These are phyloP conservation scores for Eurypyga helias DNA, from an alignment of 2,113 vertebrate species.

Conservation along the genomic window DNA sequence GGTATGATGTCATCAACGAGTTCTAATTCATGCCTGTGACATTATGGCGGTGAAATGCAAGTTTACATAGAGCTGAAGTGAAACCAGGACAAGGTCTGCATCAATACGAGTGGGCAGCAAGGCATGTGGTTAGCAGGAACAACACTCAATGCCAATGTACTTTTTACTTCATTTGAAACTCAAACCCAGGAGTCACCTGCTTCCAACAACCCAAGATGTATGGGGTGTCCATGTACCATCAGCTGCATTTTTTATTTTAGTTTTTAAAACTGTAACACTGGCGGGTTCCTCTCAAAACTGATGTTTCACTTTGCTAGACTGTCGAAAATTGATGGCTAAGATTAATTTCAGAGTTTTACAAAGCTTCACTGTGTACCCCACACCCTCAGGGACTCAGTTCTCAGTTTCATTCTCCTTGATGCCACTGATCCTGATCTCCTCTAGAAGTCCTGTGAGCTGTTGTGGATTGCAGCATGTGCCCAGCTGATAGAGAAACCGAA, in stretches of 20 bases:
- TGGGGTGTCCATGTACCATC: not conserved
- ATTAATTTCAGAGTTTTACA: not conserved
- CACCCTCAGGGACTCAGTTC: not conserved
- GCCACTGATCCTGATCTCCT: not conserved
- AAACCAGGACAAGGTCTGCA: not conserved
- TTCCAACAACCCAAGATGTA: not conserved
- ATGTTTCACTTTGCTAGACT: not conserved
- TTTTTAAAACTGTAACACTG: not conserved
- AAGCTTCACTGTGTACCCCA: fast-evolving
- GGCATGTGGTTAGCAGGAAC: too few species aligned
- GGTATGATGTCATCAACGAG: not conserved
- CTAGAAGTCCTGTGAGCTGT: not conserved
- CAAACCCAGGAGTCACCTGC: not conserved
- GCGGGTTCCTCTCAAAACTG: not conserved
- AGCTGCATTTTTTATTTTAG: not conserved
- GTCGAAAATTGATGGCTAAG: not conserved
- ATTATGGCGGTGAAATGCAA: not conserved
- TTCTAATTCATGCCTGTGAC: not conserved
- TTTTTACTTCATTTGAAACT: not conserved
- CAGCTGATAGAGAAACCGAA: not conserved
- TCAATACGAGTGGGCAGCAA: not conserved
- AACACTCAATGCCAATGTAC: fast-evolving
- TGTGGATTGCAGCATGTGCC: not conserved
- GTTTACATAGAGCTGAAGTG: not conserved
- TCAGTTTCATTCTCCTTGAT: not conserved